phyloP scores from a whole-genome alignment of 2,888 invertebrate genomes.

The Sympetrum striolatum region DNA sequence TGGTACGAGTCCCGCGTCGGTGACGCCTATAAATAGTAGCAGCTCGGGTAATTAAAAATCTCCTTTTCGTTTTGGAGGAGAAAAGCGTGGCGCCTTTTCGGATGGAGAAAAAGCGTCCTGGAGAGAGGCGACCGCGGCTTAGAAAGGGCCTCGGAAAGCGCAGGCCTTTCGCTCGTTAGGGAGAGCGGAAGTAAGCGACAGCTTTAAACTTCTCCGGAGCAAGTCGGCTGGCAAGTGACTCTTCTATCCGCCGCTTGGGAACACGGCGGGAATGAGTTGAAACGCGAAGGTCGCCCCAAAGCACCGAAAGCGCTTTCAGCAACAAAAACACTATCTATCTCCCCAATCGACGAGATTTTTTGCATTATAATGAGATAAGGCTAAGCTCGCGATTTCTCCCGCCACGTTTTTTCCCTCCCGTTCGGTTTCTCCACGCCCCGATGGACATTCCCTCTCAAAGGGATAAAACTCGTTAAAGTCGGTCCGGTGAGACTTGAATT shows the following conservation, averaged over 20 bases:
- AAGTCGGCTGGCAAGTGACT: background rate
- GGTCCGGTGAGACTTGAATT: background rate
- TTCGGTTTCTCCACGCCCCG: background rate
- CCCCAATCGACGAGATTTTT: background rate
- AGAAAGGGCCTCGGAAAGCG: background rate
- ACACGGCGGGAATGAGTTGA: too few species aligned
- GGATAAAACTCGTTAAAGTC: conserved; percentile 16
- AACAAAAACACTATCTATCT: background rate
- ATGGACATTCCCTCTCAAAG: background rate
- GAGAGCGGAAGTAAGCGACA: background rate
- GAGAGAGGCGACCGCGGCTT: background rate
- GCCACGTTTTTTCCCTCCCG: background rate
- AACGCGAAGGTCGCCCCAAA: background rate
- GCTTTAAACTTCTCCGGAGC: background rate
- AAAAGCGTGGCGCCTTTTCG: background rate
- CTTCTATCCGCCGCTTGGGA: background rate
- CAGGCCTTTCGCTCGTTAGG: background rate
- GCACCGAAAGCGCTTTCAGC: background rate
- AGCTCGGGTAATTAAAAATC: background rate
- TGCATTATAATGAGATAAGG: background rate
- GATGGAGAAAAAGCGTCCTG: background rate
- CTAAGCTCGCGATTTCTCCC: background rate
- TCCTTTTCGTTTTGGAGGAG: background rate
- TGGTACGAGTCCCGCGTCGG: background rate
- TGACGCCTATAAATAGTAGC: background rate